Evolutionary conservation across 2,888 invertebrate genomes (phyloP), one percentile per base, ranked within the genome.

Genomic region (Cataglyphis altisquamis): DNA sequence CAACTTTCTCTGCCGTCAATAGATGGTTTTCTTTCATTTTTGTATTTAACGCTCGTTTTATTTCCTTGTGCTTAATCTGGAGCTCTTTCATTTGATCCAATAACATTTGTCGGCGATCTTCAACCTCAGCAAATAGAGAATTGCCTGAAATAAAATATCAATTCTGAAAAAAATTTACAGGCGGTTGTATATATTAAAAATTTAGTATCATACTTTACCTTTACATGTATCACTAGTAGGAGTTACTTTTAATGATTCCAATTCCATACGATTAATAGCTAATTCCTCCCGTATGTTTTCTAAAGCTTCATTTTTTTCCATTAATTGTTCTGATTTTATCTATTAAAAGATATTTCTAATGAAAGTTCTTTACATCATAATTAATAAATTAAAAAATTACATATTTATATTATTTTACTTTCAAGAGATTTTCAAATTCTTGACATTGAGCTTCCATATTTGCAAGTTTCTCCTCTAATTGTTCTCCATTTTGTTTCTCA

Each of bases 121-220:
- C 94, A 0, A 94, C 91, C 68, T 94, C 94, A 8, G 94, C 94
- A 55, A 94, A 94, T 29, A 94, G 82, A 10, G 94, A 94, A 89
- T 94, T 94, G 5, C 93, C 93, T 93, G 21, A 18, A 55, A 67
- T 0, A 45, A 15, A 45, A 10, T 18, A n/a, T 32, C 3, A 18
- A 41, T 64, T 15, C 52, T n/a, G 2, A 52, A 15, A 18, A 18
- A 15, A 32, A 68, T 45, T 67, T 57, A 12, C 5, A 75, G 5
- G 36, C n/a, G 67, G 64, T 12, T 52, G 29, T 29, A 25, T 2
- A 63, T 21, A n/a, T n/a, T 55, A 52, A 10, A 55, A 57, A 32
- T 10, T 1, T 70, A 48, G 18, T 60, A 5, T 32, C 0, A 15
- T 36, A 39, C 52, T 48, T 48, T 80, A 89, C 94, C 94, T 90